Evolutionary conservation across 2,113 vertebrate genomes (phyloP).

Genomic region (Symphodus melops): DNA sequence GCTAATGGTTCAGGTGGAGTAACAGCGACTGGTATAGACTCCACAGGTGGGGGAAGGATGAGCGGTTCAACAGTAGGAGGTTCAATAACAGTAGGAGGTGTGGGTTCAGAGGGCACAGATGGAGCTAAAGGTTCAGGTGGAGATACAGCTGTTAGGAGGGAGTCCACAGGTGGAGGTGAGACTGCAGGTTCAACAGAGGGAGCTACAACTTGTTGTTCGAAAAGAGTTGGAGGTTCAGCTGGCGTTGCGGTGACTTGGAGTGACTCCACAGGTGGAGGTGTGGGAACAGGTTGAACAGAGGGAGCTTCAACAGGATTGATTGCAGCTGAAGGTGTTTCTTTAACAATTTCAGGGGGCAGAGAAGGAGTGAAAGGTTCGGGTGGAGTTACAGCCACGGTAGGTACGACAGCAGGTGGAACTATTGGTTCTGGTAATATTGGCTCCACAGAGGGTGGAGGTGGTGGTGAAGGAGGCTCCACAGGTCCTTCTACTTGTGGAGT

Average conservation of each 20-base stretch:
- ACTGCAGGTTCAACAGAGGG: no score
- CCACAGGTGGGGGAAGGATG: no score
- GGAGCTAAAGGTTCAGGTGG: no score
- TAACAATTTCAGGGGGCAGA: neutral
- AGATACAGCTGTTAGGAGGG: no score
- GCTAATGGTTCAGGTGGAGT: no score
- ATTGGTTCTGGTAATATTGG: neutral
- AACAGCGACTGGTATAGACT: no score
- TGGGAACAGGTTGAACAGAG: neutral
- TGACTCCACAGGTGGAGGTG: neutral
- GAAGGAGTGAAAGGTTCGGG: neutral
- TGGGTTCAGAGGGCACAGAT: no score
- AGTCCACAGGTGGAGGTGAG: no score
- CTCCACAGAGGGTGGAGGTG: slow-evolving; percentile 22
- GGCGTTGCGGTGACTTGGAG: neutral
- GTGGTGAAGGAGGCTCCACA: slow-evolving; percentile 31
- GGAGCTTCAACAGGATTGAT: neutral
- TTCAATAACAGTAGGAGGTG: no score
- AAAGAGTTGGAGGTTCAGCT: neutral
- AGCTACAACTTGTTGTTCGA: no score
- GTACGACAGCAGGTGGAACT: neutral
- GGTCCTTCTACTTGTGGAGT: slow-evolving; percentile 16
- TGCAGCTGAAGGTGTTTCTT: neutral
- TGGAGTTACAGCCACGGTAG: neutral
- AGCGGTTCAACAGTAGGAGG: no score